Evolutionary conservation across 1,140 invertebrate species (phyloP), one percentile per base, ranked within the genome.

Genomic region (Drosophila willistoni): DNA sequence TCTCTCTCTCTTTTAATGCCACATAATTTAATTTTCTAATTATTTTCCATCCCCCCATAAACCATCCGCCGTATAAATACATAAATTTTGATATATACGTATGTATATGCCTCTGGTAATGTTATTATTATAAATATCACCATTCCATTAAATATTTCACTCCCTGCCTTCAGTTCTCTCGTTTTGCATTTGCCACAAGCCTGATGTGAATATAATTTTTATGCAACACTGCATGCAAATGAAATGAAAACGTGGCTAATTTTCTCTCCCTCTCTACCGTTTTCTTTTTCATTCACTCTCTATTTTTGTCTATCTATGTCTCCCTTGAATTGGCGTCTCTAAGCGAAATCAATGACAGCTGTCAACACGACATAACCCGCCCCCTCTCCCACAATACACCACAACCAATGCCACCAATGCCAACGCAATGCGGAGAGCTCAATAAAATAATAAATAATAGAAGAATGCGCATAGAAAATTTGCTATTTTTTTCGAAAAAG

Each of bases 371-470:
- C 19, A 59, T 14, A 67, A 44, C 14, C 25, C 12, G 41, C 17
- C 12, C 47, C 17, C 56, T 13, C 29, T 29, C 42, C 44, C 19
- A 25, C 70, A 70, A 25, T 19, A 54, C 4, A 56, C 34, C 14
- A 25, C 42, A 47, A 17, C n/a, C n/a, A n/a, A n/a, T n/a, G n/a
- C n/a, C n/a, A 47, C 14, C 22, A 33, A 3, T 36, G 10, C 54
- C 39, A 47, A 22, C 51, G n/a, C 61, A 34, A 17, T 25, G 7
- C n/a, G 54, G n/a, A 51, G 62, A 51, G 62, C 71, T 71, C 70
- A 56, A 83, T 85, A 67, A 71, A 83, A 87, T 80, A 80, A 87
- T 89, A 87, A 87, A 87, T 87, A 87, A 87, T 87, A 77, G 70
- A 87, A 89, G 83, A 87, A 89, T 83, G 77, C 83, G 83, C 84